A percentile compares a stretch with the other conserved stretches of the same genome.
These are phyloP conservation scores for Danionella cerebrum DNA, from an alignment of 2,113 vertebrate species.

Conservation along the genomic window DNA sequence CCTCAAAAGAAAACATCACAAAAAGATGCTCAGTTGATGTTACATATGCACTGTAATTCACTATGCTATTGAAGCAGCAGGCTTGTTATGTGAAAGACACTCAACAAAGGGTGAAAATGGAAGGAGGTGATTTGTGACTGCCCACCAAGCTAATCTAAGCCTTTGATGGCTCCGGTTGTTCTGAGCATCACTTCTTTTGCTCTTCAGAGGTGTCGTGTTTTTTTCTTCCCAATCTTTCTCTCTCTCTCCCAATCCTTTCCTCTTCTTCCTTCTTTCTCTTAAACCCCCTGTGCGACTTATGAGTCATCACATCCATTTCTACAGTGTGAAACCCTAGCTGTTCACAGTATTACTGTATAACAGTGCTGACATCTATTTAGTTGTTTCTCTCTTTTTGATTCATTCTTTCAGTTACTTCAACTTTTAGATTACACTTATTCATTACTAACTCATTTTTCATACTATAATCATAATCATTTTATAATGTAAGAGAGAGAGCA, in stretches of 20 bases:
- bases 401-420: background rate
- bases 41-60: background rate
- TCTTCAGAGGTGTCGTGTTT: background rate
- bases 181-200: background rate
- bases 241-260: background rate
- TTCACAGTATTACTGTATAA: constrained; percentile 12
- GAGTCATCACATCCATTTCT: constrained; percentile 20
- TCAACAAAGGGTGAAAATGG: background rate
- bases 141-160: background rate
- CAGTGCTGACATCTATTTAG: background rate
- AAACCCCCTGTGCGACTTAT: constrained; percentile 9
- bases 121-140: background rate
- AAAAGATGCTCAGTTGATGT: background rate
- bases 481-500: no score
- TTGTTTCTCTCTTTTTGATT: background rate
- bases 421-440: no score
- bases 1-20: background rate
- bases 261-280: background rate
- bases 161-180: constrained; percentile 6
- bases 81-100: background rate
- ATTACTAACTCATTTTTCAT: no score
- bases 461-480: no score
- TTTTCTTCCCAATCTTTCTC: constrained; percentile 2
- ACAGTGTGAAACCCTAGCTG: background rate
- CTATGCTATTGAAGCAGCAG: background rate